Evolutionary conservation across 2,888 invertebrate species (phyloP).

Genomic region (Drosophila sordidula): DNA sequence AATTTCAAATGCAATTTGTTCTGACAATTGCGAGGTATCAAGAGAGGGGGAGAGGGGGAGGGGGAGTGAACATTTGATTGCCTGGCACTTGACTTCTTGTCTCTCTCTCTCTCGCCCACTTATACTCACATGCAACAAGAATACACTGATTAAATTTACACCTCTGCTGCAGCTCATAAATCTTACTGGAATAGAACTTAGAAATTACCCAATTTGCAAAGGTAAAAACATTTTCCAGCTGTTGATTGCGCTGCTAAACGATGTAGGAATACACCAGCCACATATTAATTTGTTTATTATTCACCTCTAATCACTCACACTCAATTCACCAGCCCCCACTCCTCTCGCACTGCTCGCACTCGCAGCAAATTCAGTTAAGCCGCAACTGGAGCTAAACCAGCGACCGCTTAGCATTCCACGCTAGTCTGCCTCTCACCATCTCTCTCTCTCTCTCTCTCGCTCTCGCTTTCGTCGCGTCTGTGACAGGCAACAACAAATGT

Average conservation of each 20-base stretch:
- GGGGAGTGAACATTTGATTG: constrained; percentile 20
- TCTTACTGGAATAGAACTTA: constrained; percentile 62
- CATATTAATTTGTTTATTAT: constrained; percentile 69
- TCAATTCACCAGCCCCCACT: constrained; percentile 23
- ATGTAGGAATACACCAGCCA: not conserved
- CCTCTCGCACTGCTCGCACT: not conserved
- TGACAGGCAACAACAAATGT: constrained; percentile 72
- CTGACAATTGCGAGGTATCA: constrained; percentile 18
- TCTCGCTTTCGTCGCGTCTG: constrained; percentile 9
- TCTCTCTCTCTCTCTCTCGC: not conserved
- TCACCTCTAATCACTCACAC: constrained; percentile 67
- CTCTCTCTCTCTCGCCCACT: constrained; percentile 6
- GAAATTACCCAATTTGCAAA: constrained; percentile 10
- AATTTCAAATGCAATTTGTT: constrained; percentile 65
- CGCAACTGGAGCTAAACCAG: constrained; percentile 17
- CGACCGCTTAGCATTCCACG: constrained; percentile 63
- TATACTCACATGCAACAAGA: constrained; percentile 15
- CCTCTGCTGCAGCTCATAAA: constrained; percentile 60
- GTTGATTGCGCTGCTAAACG: constrained; percentile 47
- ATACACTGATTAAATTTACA: constrained; percentile 22
- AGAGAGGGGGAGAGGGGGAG: not conserved
- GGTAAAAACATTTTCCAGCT: constrained; percentile 22
- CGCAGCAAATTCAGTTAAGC: not conserved
- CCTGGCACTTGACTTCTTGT: constrained; percentile 44
- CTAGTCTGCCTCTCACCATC: constrained; percentile 19